Percentiles rank a stretch among this genome's conserved stretches.
Conservation (phyloP, 2,888 invertebrate genomes). For the Lasius platythorax region DNA sequence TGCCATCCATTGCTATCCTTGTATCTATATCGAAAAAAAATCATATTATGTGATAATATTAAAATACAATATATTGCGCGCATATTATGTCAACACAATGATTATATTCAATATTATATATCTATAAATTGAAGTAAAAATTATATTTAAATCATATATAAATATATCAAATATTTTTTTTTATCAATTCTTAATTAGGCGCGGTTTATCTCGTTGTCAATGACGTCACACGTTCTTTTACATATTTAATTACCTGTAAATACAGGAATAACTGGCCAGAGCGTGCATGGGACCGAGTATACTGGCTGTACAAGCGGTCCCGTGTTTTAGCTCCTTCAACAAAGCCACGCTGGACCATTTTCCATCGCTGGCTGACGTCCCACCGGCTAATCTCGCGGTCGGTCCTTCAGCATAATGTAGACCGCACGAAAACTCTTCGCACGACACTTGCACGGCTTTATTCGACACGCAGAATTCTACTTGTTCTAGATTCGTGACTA, state of each 20-base stretch:
- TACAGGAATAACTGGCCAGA: conserved; percentile 85
- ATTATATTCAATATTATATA: neutral
- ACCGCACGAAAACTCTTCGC: conserved; percentile 86
- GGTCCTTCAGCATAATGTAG: conserved; percentile 80
- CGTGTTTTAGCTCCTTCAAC: conserved; percentile 83
- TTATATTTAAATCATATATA: neutral
- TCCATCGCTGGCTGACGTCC: conserved; percentile 86
- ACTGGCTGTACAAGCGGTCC: conserved; percentile 84
- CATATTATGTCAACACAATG: neutral
- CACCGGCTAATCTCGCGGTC: conserved; percentile 87
- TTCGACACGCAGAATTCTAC: conserved; percentile 85
- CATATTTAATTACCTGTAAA: conserved; percentile 78
- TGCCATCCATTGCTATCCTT: conserved; percentile 82
- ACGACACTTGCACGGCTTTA: conserved; percentile 87
- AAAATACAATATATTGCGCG: neutral
- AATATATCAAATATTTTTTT: neutral
- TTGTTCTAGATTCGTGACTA: conserved; percentile 86
- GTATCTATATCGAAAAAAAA: conserved; percentile 69
- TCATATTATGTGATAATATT: neutral
- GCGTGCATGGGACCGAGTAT: conserved; percentile 84
- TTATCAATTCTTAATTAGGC: neutral
- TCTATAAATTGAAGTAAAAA: neutral
- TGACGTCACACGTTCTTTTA: neutral
- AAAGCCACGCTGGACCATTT: conserved; percentile 88
- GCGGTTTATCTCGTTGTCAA: neutral